Evolutionary conservation across 2,888 invertebrate genomes (phyloP), one percentile per base, ranked within the genome.

Genomic region (Mayetiola destructor): DNA sequence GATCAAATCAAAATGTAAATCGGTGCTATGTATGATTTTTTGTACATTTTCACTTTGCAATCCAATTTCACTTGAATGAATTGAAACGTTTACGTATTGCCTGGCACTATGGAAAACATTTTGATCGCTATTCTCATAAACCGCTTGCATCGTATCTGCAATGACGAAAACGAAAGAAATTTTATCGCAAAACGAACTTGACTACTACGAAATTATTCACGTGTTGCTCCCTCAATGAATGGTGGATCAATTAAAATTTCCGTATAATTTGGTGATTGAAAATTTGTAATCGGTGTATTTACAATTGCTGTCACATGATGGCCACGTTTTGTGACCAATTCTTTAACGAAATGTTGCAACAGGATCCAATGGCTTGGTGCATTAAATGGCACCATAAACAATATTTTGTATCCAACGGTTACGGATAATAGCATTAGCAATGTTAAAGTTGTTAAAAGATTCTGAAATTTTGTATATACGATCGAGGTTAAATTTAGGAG

Each of bases 1-100:
- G 10, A 76, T 62, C 1, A 75, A 62, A 64, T 75, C 75, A 59
- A 73, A 79, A 3, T 64, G 64, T n/a, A 62, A 55, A 27, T 67
- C 64, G 32, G 67, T 64, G 0, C 68, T 66, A 54, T 68, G 63
- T 27, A 73, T 67, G 6, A 73, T 62, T 2, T 65, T 59, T 59
- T 66, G 66, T 2, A 73, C 66, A 58, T 66, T 65, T 56, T 67
- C 63, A 59, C 69, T 67, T 10, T 64, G 61, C 16, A 74, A 60
- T 14, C 70, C 68, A 61, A 21, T 14, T 21, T 20, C 21, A 40
- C 21, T 3, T 39, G 18, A 4, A 16, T 39, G 18, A 18, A 39
- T 39, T 4, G 5, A 36, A 18, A 5, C n/a, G 18, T 39, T 14
- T 21, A 40, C 10, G 10, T 40, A 2, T 21, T 14, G 3, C 23